phyloP scores from a whole-genome alignment of 2,113 vertebrate genomes.

The Dipodomys spectabilis region DNA sequence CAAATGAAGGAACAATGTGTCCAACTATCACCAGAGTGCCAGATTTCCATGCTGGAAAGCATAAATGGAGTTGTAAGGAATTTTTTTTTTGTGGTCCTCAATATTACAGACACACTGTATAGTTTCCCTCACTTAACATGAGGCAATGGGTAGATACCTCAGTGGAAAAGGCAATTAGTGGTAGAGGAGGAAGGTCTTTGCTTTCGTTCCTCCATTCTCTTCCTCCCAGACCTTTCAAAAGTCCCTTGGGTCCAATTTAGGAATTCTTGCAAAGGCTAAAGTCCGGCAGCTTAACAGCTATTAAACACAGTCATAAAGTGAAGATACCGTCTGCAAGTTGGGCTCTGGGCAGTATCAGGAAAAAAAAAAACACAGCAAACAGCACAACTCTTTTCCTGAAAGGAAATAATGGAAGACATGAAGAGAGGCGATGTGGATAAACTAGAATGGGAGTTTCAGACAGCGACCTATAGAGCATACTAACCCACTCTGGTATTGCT shows the following conservation, averaged over 20 bases:
- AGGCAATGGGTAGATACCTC: constrained; percentile 40
- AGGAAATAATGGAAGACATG: constrained; percentile 67
- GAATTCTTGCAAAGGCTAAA: constrained; percentile 77
- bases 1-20: background rate
- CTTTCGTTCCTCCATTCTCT: constrained; percentile 39
- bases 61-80: constrained; percentile 36
- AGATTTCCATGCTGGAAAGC: background rate
- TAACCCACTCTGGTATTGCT: constrained; percentile 86
- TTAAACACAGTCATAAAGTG: constrained; percentile 78
- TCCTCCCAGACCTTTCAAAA: constrained; percentile 69
- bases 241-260: constrained; percentile 74
- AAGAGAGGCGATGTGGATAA: constrained; percentile 42
- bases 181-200: constrained; percentile 47
- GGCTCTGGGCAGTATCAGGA: constrained; percentile 61
- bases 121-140: constrained; percentile 1
- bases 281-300: constrained; percentile 83
- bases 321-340: constrained; percentile 60
- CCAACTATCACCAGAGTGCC: background rate
- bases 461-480: constrained; percentile 69
- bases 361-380: constrained; percentile 49
- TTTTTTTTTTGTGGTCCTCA: background rate
- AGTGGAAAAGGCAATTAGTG: constrained; percentile 62
- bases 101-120: background rate
- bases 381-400: constrained; percentile 35
- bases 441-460: constrained; percentile 54